Evolutionary conservation across 2,888 invertebrate species (phyloP).

Genomic region (Eupithecia inturbata): DNA sequence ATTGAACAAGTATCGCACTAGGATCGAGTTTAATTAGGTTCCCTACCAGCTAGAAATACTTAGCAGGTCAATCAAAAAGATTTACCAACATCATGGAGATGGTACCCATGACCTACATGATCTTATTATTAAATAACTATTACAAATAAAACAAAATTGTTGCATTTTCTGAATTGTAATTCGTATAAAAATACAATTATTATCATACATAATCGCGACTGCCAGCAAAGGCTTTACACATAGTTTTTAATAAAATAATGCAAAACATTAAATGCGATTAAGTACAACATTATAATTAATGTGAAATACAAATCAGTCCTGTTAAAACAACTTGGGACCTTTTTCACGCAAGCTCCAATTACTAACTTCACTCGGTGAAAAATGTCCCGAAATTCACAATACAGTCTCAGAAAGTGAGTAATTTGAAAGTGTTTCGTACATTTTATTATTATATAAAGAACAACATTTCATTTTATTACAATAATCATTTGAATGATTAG

Average conservation of each 20-base stretch:
- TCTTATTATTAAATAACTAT: background rate
- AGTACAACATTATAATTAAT: conserved; percentile 69
- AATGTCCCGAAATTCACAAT: conserved; percentile 29
- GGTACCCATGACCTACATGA: no score
- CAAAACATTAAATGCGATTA: conserved; percentile 70
- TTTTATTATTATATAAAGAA: conserved; percentile 31
- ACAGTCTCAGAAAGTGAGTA: conserved; percentile 35
- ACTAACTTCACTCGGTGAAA: conserved; percentile 16
- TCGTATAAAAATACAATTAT: conserved; percentile 82
- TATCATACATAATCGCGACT: conserved; percentile 76
- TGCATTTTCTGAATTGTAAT: conserved; percentile 69
- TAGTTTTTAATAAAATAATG: conserved; percentile 65
- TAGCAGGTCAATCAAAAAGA: no score
- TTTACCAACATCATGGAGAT: no score
- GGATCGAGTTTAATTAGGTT: background rate
- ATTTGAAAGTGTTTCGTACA: conserved; percentile 19
- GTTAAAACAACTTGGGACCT: conserved; percentile 23
- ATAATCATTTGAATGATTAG: background rate
- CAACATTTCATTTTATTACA: conserved; percentile 15
- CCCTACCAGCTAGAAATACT: background rate
- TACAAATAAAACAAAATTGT: conserved; percentile 55
- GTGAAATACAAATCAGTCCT: conserved; percentile 69
- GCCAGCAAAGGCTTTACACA: conserved; percentile 68
- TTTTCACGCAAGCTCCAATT: background rate
- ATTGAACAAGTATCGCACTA: background rate